Evolutionary conservation across 1,140 invertebrate species (phyloP).

Genomic region (Hyles vespertilio): DNA sequence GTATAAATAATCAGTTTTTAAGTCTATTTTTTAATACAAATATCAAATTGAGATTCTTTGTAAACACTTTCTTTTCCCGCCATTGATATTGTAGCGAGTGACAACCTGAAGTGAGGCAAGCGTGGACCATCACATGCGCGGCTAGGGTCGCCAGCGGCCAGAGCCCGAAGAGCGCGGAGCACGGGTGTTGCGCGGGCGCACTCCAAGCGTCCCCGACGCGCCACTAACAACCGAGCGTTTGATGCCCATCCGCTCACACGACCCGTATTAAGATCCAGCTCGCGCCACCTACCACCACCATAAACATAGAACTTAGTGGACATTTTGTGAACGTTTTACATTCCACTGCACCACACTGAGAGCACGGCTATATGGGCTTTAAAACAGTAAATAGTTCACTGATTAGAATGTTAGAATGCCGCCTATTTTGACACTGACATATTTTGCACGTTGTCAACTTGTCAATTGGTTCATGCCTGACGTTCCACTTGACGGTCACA

Average conservation of each 20-base stretch:
- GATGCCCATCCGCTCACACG: conserved; percentile 35
- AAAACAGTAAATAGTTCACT: too few relatives aligned
- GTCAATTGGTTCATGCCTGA: too few relatives aligned
- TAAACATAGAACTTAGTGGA: conserved; percentile 36
- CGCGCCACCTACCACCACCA: conserved; percentile 42
- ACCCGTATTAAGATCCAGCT: conserved; percentile 28
- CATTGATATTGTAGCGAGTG: conserved; percentile 8
- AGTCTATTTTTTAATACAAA: conserved; percentile 1
- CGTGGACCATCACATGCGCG: conserved; percentile 22
- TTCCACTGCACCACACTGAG: neutral
- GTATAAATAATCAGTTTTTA: neutral
- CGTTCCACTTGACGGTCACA: too few relatives aligned
- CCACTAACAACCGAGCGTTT: conserved; percentile 25
- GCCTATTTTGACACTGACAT: too few relatives aligned
- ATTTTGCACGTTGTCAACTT: too few relatives aligned
- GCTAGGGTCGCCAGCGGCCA: conserved; percentile 20
- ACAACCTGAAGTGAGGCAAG: conserved; percentile 25
- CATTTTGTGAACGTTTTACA: conserved; percentile 14
- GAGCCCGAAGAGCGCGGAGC: conserved; percentile 31
- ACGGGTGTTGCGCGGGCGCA: conserved; percentile 20
- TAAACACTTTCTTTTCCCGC: neutral
- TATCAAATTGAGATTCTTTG: neutral
- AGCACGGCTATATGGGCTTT: neutral
- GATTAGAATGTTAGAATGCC: too few relatives aligned
- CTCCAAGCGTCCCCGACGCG: conserved; percentile 24